Percentiles rank a stretch among this genome's conserved stretches.
Conservation (phyloP, 2,888 invertebrate genomes). For the Microplitis manilae region DNA sequence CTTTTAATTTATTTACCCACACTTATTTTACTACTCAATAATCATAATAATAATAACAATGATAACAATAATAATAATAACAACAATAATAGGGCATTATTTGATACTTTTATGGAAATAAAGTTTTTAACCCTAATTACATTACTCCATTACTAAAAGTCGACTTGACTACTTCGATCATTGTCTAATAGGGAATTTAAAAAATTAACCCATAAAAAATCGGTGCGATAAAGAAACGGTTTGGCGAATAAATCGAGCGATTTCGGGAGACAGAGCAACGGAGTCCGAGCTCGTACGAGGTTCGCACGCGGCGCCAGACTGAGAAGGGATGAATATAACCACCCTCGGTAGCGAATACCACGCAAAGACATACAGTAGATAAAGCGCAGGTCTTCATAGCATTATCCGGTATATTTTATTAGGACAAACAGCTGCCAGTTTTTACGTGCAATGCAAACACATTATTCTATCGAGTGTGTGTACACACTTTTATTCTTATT, state of each 20-base stretch:
- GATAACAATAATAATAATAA: not conserved
- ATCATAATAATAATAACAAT: not conserved
- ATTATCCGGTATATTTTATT: conserved; percentile 45
- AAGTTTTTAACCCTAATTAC: no score
- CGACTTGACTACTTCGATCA: not conserved
- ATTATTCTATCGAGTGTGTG: conserved; percentile 37
- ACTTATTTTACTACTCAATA: not conserved
- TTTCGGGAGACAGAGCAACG: conserved; percentile 9
- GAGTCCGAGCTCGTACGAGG: conserved; percentile 55
- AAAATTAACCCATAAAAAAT: no score
- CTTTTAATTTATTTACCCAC: conserved; percentile 18
- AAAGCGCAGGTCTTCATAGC: conserved; percentile 51
- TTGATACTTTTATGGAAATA: no score
- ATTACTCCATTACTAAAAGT: not conserved
- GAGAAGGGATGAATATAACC: conserved; percentile 61
- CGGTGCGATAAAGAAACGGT: not conserved
- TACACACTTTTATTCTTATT: conserved; percentile 4
- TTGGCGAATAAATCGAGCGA: conserved; percentile 13
- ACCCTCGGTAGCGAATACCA: conserved; percentile 40
- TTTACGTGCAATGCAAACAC: conserved; percentile 38
- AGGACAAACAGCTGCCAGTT: conserved; percentile 40
- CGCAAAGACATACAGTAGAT: conserved; percentile 16
- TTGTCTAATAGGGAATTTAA: not conserved
- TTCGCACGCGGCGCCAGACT: conserved; percentile 69
- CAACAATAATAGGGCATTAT: not conserved